A percentile compares a stretch with the other conserved stretches of the same genome.
These are phyloP conservation scores for Phrynocephalus vlangalii DNA, from an alignment of 2,797 vertebrate species.

Conservation along the genomic window DNA sequence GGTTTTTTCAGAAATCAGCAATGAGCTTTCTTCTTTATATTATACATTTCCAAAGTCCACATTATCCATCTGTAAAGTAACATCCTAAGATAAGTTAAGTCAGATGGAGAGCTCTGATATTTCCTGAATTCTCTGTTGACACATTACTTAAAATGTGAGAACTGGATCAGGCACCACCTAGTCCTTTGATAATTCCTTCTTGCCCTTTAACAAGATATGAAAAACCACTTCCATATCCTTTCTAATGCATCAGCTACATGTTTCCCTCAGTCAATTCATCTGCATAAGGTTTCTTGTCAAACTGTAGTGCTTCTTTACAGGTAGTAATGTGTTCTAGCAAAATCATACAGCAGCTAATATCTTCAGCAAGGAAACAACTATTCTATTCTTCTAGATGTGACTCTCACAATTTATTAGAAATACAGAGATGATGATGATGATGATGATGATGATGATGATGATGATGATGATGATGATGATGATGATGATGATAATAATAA, in stretches of 20 bases:
- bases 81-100: conserved; percentile 35
- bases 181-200: conserved; percentile 32
- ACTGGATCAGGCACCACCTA: background rate
- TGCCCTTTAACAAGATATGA: conserved; percentile 52
- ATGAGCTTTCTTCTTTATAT: conserved; percentile 42
- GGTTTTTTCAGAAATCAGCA: conserved; percentile 1
- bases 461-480: too few relatives aligned
- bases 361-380: conserved; percentile 60
- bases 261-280: conserved; percentile 69
- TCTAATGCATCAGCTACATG: conserved; percentile 54
- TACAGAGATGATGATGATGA: too few relatives aligned
- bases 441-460: too few relatives aligned
- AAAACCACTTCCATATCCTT: conserved; percentile 46
- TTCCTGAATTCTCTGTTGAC: conserved; percentile 28
- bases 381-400: conserved; percentile 60
- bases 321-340: conserved; percentile 63
- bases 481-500: too few relatives aligned
- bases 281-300: conserved; percentile 66
- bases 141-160: conserved; percentile 20
- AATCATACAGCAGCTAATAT: conserved; percentile 69
- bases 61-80: conserved; percentile 47
- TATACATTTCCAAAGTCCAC: conserved; percentile 45
- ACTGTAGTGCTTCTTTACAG: conserved; percentile 56
- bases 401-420: conserved; percentile 45
- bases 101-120: conserved; percentile 27